These are phyloP conservation scores for Apoda limacodes DNA, from an alignment of 2,888 invertebrate species.

Conservation along the genomic window DNA sequence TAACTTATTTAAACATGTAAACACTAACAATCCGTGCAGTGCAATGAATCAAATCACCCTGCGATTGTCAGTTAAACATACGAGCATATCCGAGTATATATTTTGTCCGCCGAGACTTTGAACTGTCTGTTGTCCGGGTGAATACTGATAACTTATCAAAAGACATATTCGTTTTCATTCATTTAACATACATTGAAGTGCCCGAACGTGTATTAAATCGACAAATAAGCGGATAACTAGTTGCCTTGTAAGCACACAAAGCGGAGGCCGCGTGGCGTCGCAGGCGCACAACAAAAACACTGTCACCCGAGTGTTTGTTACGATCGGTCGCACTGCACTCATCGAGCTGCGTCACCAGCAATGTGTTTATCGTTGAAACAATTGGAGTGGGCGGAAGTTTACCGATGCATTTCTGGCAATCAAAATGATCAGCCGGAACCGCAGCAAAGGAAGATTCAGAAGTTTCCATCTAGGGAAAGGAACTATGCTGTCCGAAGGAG, in stretches of 20 bases:
- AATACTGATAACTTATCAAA: constrained; percentile 37
- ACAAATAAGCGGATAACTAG: constrained; percentile 30
- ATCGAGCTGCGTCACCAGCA: constrained; percentile 17
- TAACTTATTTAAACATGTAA: no score
- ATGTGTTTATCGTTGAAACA: constrained; percentile 59
- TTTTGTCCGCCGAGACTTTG: no score
- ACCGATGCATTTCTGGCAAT: constrained; percentile 36
- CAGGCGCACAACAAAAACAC: constrained; percentile 31
- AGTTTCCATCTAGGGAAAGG: constrained; percentile 76
- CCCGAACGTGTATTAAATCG: constrained; percentile 30
- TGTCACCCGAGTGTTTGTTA: constrained; percentile 22
- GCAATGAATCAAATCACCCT: constrained; percentile 2
- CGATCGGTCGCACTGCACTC: constrained; percentile 18
- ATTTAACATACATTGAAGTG: constrained; percentile 21
- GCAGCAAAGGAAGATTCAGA: constrained; percentile 57
- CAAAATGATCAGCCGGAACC: constrained; percentile 31
- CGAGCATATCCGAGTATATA: no score
- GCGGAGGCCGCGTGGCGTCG: constrained; percentile 31
- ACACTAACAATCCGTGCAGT: background rate
- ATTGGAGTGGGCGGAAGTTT: constrained; percentile 52
- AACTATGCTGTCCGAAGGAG: constrained; percentile 75
- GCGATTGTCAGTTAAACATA: no score
- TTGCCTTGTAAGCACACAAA: constrained; percentile 35
- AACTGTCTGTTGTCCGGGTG: constrained; percentile 27
- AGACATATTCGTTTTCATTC: constrained; percentile 30